Conservation (phyloP, 1,140 invertebrate species). For the Drosophila lini region DNA sequence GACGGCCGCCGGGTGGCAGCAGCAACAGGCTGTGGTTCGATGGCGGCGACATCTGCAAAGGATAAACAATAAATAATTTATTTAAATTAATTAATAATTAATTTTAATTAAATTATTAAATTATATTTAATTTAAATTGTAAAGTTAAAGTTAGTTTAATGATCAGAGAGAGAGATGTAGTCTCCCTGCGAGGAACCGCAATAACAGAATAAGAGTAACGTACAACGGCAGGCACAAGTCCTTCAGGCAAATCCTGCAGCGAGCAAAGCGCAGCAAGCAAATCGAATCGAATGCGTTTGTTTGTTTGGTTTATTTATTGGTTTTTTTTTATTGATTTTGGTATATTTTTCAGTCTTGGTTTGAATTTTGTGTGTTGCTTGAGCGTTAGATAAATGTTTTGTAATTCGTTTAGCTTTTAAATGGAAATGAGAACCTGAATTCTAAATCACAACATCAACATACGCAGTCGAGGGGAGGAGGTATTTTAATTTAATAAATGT, state of each 20-base stretch:
- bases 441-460: background rate
- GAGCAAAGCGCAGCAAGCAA: slow-evolving; percentile 80
- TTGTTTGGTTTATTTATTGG: slow-evolving; percentile 47
- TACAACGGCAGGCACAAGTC: slow-evolving; percentile 54
- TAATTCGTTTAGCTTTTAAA: slow-evolving; percentile 70
- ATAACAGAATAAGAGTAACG: slow-evolving; percentile 53
- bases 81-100: too few relatives aligned
- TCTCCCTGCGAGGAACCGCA: slow-evolving; percentile 4
- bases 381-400: slow-evolving; percentile 76
- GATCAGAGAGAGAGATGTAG: slow-evolving; percentile 3
- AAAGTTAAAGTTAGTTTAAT: slow-evolving; percentile 36
- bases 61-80: slow-evolving; percentile 4
- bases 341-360: slow-evolving; percentile 17
- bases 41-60: slow-evolving; percentile 86
- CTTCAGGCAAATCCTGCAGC: slow-evolving; percentile 59
- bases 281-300: slow-evolving; percentile 76
- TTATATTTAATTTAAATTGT: background rate
- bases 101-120: background rate
- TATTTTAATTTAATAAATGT: too few relatives aligned
- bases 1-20: slow-evolving; percentile 61
- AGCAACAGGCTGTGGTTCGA: slow-evolving; percentile 70
- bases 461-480: background rate
- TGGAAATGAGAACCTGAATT: slow-evolving; percentile 8
- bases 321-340: slow-evolving; percentile 14
- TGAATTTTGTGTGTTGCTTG: slow-evolving; percentile 49